These are phyloP conservation scores for Drosophila fuyamai DNA, from an alignment of 1,140 invertebrate species.

Conservation along the genomic window DNA sequence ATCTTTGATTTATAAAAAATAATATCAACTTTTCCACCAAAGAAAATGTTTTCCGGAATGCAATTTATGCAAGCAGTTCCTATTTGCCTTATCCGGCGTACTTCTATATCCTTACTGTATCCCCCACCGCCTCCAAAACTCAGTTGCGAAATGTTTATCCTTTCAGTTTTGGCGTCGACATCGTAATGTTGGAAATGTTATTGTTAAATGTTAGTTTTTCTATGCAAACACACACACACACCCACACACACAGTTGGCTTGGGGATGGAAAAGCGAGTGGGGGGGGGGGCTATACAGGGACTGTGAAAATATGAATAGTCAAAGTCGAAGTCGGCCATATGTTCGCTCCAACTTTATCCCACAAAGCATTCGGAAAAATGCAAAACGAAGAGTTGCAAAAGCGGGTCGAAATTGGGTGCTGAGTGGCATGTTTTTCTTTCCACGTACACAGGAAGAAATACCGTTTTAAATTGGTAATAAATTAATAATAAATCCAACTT, in stretches of 20 bases:
- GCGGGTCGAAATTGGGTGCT: background rate
- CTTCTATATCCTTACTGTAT: background rate
- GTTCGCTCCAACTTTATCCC: slow-evolving; percentile 76
- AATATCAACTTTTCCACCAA: background rate
- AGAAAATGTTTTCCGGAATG: background rate
- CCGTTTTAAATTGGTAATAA: too few relatives aligned
- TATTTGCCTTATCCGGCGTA: background rate
- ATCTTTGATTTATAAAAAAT: too few relatives aligned
- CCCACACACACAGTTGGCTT: too few relatives aligned
- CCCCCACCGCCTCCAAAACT: background rate
- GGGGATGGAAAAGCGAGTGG: background rate
- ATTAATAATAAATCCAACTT: too few relatives aligned
- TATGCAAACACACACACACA: slow-evolving; percentile 69
- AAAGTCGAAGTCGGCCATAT: slow-evolving; percentile 74
- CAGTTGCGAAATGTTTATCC: slow-evolving; percentile 68
- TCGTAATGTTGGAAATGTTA: slow-evolving; percentile 77
- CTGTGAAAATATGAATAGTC: slow-evolving; percentile 77
- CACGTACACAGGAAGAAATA: slow-evolving; percentile 5
- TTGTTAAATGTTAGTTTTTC: slow-evolving; percentile 81
- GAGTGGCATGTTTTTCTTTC: slow-evolving; percentile 25
- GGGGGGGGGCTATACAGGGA: slow-evolving; percentile 7
- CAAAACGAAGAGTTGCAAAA: slow-evolving; percentile 22
- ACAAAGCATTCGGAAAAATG: slow-evolving; percentile 56
- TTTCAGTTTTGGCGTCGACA: slow-evolving; percentile 71
- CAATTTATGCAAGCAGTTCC: slow-evolving; percentile 7